phyloP scores from a whole-genome alignment of 2,113 vertebrate species.

The Addax nasomaculatus region DNA sequence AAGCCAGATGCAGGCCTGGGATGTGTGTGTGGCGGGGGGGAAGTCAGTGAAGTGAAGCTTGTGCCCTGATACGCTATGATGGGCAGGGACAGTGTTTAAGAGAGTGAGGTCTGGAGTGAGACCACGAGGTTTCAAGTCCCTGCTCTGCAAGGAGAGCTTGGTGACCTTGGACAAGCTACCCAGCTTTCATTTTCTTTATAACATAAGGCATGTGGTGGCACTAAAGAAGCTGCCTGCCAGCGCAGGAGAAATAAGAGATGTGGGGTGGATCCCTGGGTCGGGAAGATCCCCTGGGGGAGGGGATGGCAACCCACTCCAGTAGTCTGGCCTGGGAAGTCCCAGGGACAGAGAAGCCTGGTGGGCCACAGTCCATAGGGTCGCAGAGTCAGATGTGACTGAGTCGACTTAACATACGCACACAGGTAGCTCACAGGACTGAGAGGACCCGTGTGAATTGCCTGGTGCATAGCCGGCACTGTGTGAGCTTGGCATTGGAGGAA shows the following conservation, averaged over 20 bases:
- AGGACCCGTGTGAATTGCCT: neutral
- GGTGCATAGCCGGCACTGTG: neutral
- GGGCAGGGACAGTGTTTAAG: neutral
- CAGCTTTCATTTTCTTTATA: neutral
- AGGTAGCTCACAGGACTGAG: neutral
- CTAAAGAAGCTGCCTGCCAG: neutral
- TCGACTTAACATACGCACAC: neutral
- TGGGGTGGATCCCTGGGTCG: neutral
- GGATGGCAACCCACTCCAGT: neutral
- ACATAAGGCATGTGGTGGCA: neutral
- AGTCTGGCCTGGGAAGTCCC: neutral
- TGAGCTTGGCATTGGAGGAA: neutral
- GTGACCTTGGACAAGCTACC: neutral
- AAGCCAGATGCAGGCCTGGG: neutral
- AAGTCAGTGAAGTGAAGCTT: neutral
- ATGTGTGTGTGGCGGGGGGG: neutral
- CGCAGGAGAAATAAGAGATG: neutral
- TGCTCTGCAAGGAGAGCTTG: neutral
- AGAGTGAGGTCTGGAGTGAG: neutral
- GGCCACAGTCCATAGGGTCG: neutral
- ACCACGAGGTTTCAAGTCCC: neutral
- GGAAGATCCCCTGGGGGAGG: neutral
- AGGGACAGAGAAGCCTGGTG: neutral
- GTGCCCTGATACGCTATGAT: neutral
- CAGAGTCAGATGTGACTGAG: neutral